Evolutionary conservation across 1,140 invertebrate genomes (phyloP), one percentile per base, ranked within the genome.

Genomic region (Lepidurus packardi): DNA sequence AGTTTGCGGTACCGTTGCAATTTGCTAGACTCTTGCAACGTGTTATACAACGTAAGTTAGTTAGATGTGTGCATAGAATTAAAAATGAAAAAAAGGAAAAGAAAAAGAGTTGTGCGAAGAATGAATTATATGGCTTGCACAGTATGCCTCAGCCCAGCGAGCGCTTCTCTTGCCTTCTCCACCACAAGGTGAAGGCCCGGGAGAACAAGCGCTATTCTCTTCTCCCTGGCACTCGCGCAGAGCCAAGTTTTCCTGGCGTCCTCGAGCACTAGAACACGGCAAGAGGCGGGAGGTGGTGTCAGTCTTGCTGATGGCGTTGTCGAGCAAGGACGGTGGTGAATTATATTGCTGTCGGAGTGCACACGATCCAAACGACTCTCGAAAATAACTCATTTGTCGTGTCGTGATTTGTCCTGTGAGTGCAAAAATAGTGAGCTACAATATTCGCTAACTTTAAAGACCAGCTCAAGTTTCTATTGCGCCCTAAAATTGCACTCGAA

Each of bases 141-240:
- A 65, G 16, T 13, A 65, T 65, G 34, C 53, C 53, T 21, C 8
- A 65, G 53, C 7, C 8, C 16, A 65, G 53, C 53, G 53, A 21
- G 53, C 53, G 53, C 21, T 65, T 65, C 21, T 21, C 1, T 65
- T n/a, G 53, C 21, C 53, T 1, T 16, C 53, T 21, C 53, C 53
- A 65, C n/a, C 53, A 21, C 53, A 65, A 65, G 53, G 53, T 65
- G 53, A 65, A 65, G 53, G 53, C 21, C 53, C 53, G 53, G 53
- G 21, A 65, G 53, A 65, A 65, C 53, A 65, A 13, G 16, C 53
- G 53, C 53, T 34, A 65, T 65, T 65, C 53, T 65, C 8, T 65
- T 65, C 53, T 3, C 9, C 53, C 53, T 9, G 6, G 53, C 13
- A 65, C 13, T 8, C 53, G 53, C 53, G 53, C 53, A 65, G 53